Evolutionary conservation across 2,113 vertebrate genomes (phyloP).

Genomic region (Heptranchias perlo): DNA sequence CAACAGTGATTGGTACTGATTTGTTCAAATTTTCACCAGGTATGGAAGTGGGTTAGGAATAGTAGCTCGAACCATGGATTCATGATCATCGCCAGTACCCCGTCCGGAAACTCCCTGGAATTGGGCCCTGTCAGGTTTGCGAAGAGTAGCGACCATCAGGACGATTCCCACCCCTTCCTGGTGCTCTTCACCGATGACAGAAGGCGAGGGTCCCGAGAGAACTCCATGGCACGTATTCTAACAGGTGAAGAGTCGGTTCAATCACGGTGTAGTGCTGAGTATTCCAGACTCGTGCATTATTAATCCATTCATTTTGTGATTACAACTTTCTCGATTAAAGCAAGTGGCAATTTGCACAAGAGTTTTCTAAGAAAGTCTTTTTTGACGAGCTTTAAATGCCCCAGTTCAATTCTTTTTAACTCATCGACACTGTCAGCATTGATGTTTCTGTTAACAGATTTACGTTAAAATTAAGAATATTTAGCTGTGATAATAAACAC

Average conservation of each 20-base stretch:
- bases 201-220: slow-evolving; percentile 38
- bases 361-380: background rate
- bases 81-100: slow-evolving; percentile 55
- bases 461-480: background rate
- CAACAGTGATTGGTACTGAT: background rate
- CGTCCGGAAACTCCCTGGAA: slow-evolving; percentile 49
- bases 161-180: slow-evolving; percentile 56
- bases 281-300: background rate
- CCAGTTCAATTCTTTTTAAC: background rate
- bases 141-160: slow-evolving; percentile 25
- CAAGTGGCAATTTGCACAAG: background rate
- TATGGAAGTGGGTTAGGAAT: slow-evolving; percentile 65
- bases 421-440: background rate
- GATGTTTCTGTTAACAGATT: background rate
- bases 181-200: slow-evolving; percentile 68
- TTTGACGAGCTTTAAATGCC: no score
- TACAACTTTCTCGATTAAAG: background rate
- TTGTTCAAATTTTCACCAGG: slow-evolving; percentile 50
- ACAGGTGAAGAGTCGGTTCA: background rate
- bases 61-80: slow-evolving; percentile 58
- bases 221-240: background rate
- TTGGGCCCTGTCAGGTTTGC: slow-evolving; percentile 43
- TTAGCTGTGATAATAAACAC: background rate
- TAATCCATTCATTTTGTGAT: background rate
- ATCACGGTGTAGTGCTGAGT: background rate